phyloP scores from a whole-genome alignment of 2,113 vertebrate species.

The Echinops telfairi region DNA sequence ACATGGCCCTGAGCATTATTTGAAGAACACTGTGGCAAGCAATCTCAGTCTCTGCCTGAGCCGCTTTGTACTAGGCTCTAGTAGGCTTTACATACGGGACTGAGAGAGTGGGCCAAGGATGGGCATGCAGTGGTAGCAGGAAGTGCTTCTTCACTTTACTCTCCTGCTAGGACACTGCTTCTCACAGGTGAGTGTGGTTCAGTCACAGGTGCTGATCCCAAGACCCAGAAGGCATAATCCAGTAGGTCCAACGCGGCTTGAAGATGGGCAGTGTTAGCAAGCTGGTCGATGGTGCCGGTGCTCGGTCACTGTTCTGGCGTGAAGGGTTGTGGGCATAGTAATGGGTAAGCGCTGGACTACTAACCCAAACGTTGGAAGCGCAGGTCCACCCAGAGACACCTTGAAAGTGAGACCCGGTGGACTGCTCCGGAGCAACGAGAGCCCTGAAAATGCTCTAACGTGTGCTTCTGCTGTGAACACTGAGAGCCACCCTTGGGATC shows the following conservation, averaged over 20 bases:
- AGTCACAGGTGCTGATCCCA: neutral
- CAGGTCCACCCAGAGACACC: neutral
- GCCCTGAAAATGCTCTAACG: neutral
- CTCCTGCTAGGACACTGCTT: neutral
- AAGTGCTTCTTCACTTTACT: neutral
- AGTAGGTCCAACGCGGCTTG: neutral
- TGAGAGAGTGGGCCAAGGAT: neutral
- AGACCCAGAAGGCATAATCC: neutral
- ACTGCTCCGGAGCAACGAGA: neutral
- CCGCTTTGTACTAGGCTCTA: too few relatives aligned
- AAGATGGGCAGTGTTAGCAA: neutral
- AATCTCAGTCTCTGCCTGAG: neutral
- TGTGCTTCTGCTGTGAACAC: neutral
- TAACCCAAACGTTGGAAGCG: neutral
- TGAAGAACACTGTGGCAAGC: neutral
- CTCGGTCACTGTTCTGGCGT: neutral
- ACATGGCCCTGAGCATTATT: neutral
- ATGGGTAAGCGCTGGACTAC: neutral
- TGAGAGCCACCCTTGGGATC: neutral
- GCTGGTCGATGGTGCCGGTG: fast-evolving
- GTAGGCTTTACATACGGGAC: neutral
- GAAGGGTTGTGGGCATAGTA: neutral
- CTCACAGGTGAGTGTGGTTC: neutral
- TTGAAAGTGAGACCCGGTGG: neutral
- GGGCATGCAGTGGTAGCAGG: neutral